A percentile compares a stretch with the other conserved stretches of the same genome.
These are phyloP conservation scores for Amblyjoppa proteus DNA, from an alignment of 2,888 invertebrate genomes.

Conservation along the genomic window DNA sequence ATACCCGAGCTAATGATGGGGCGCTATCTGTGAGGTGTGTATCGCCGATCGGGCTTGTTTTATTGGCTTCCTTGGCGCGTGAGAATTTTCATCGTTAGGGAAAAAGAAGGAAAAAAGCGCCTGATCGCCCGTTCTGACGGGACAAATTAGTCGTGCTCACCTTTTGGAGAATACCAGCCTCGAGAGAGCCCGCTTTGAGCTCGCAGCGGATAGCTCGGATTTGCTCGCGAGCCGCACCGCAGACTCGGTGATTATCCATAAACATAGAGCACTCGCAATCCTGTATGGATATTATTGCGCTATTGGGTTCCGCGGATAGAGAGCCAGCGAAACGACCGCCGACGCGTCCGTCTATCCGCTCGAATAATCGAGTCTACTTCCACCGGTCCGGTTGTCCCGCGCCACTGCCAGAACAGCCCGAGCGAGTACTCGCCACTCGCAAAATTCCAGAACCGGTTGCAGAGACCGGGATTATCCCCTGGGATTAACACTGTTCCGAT, in stretches of 20 bases:
- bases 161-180: conserved; percentile 64
- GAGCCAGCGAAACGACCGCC: conserved; percentile 35
- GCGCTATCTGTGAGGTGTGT: background rate
- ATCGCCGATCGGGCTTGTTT: conserved; percentile 5
- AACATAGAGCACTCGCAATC: conserved; percentile 38
- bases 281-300: conserved; percentile 58
- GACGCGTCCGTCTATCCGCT: conserved; percentile 52
- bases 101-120: conserved; percentile 29
- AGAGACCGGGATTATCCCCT: conserved; percentile 55
- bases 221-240: background rate
- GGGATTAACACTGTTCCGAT: conserved; percentile 48
- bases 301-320: conserved; percentile 47
- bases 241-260: conserved; percentile 32
- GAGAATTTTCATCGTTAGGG: conserved; percentile 68
- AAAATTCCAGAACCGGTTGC: conserved; percentile 56
- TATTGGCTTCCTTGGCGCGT: conserved; percentile 53
- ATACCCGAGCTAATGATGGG: conserved; percentile 37
- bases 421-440: conserved; percentile 32
- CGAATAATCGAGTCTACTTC: conserved; percentile 37
- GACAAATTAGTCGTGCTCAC: conserved; percentile 75
- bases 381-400: background rate
- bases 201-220: background rate
- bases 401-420: conserved; percentile 16
- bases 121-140: conserved; percentile 52
- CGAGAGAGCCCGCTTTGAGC: too few relatives aligned